Base-by-base conservation (phyloP, 2,888 invertebrate genomes). In the Netelia inedita region DNA sequence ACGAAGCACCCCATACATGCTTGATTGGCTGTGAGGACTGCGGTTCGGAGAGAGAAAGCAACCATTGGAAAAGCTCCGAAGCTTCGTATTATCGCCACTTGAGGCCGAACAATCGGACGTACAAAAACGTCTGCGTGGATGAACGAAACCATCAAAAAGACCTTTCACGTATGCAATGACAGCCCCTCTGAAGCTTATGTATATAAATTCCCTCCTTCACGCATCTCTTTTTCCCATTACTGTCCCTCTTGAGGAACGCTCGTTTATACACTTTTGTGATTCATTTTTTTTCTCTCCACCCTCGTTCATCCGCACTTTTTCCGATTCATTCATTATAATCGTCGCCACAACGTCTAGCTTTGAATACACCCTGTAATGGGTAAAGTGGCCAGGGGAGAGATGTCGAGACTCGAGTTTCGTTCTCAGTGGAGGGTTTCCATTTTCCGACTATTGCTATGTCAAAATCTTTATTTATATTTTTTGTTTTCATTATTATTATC, bases 201-300 rank as follows among this genome's bases (percentile, higher is more conserved):
- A 80, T 68, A 69, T 55, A 57, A 78, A 78, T 81, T 81, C 68
- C 59, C 81, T 73, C 72, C 16, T 74, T 43, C 74, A 75, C 63
- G 55, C 28, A 35, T 53, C 59, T 50, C 75, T 74, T 16, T 75
- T 46, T 65, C 65, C 50, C 66, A 71, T 63, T 75, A 23, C 46
- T 53, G 74, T 57, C 69, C 78, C 78, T 68, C 46, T 46, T 46
- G 16, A 61, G 35, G 28, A 3, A 69, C 69, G n/a, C 6, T 69
- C 78, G 69, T 69, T 61, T 8, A 69, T 69, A 69, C 53, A 21
- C 69, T 69, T 61, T 50, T 57, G 69, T 23, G 46, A 50, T 43
- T 72, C 41, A 65, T 72, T 65, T 65, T 69, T 46, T 14, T 57
- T 72, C 43, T 68, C 65, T 71, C 66, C 59, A 57, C 50, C 57